phyloP scores from a whole-genome alignment of 92 coral and sea anemone genomes.

The Epizoanthus stellaris region DNA sequence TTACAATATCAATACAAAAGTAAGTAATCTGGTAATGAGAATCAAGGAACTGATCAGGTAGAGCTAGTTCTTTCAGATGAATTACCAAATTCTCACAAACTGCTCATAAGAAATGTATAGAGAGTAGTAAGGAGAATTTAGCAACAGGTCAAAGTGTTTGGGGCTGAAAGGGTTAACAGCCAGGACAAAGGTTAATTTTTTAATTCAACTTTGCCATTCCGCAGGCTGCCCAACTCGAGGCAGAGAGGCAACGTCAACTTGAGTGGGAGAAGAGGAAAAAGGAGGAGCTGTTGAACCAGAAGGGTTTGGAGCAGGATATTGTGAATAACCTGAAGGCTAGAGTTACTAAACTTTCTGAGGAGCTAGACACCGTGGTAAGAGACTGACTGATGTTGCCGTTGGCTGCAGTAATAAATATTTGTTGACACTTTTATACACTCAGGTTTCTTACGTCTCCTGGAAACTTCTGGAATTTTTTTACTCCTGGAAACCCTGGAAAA shows the following conservation, averaged over 20 bases:
- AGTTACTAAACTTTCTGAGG: slow-evolving; percentile 86
- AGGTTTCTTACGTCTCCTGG: background rate
- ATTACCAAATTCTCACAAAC: no score
- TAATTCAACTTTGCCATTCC: background rate
- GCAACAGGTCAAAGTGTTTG: background rate
- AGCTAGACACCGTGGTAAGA: slow-evolving; percentile 85
- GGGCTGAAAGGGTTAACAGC: no score
- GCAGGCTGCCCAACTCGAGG: slow-evolving; percentile 92
- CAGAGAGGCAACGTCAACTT: slow-evolving; percentile 92
- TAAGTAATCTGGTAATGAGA: no score
- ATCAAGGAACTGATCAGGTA: no score
- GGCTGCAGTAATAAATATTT: background rate
- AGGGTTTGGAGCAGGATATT: slow-evolving; percentile 93
- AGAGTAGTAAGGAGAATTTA: background rate
- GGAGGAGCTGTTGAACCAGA: slow-evolving; percentile 93
- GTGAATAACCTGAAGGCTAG: slow-evolving; percentile 92
- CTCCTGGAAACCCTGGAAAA: background rate
- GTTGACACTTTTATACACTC: background rate
- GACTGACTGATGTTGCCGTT: background rate
- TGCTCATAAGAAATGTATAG: background rate
- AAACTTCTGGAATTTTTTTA: background rate
- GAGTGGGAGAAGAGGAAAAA: slow-evolving; percentile 98
- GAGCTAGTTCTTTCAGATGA: no score
- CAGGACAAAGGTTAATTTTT: background rate
- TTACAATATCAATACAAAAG: no score